phyloP scores from a whole-genome alignment of 2,797 vertebrate genomes.

The Sciurus vulgaris region DNA sequence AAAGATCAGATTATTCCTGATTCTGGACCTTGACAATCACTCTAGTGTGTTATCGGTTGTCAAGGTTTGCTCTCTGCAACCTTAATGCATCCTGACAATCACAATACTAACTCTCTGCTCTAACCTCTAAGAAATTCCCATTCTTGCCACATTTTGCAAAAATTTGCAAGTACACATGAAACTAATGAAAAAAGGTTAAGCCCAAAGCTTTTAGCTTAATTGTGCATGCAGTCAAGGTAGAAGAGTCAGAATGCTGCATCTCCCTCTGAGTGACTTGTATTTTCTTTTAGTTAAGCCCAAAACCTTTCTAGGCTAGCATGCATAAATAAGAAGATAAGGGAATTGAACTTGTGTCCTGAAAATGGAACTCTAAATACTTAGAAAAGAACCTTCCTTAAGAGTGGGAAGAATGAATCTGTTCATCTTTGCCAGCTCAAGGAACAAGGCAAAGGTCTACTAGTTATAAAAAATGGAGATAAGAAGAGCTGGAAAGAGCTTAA shows the following conservation, averaged over 20 bases:
- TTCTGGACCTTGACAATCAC: conserved; percentile 69
- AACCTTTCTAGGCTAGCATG: conserved; percentile 33
- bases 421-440: conserved; percentile 57
- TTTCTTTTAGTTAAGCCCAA: conserved; percentile 52
- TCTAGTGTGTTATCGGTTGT: conserved; percentile 78
- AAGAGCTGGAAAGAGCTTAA: conserved; percentile 62
- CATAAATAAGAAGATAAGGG: conserved; percentile 77
- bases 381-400: conserved; percentile 47
- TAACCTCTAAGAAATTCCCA: conserved; percentile 30
- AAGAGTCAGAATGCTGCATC: conserved; percentile 17
- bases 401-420: conserved; percentile 70
- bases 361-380: conserved; percentile 63
- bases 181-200: conserved; percentile 73
- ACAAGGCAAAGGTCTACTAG: conserved; percentile 63
- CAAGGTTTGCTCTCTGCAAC: conserved; percentile 58
- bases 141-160: conserved; percentile 64
- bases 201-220: conserved; percentile 73
- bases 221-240: conserved; percentile 53
- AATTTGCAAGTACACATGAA: conserved; percentile 37
- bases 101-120: conserved; percentile 33
- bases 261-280: conserved; percentile 3
- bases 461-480: conserved; percentile 59
- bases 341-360: conserved; percentile 65
- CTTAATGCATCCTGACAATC: conserved; percentile 74
- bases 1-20: conserved; percentile 74